Evolutionary conservation across 2,113 vertebrate genomes (phyloP).

Genomic region (Siniperca knerii): DNA sequence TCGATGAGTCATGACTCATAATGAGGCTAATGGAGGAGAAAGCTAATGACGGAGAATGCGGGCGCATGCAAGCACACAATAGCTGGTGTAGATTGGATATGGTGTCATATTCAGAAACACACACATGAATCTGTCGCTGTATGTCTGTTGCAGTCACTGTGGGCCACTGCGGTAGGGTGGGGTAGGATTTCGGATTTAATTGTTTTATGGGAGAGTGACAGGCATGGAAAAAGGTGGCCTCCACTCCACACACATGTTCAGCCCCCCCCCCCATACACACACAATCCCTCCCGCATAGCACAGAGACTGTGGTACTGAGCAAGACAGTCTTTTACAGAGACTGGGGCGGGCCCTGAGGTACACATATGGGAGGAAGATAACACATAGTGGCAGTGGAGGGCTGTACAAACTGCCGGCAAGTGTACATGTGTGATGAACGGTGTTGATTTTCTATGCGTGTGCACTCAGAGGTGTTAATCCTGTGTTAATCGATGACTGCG

Average conservation of each 20-base stretch:
- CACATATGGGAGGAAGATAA: constrained; percentile 90
- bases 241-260: constrained; percentile 18
- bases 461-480: constrained; percentile 70
- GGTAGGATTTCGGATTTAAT: constrained; percentile 78
- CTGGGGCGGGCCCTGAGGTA: constrained; percentile 87
- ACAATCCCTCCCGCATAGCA: constrained; percentile 79
- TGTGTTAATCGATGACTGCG: constrained; percentile 73
- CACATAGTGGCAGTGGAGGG: constrained; percentile 70
- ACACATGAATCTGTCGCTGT: constrained; percentile 9
- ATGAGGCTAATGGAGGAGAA: constrained; percentile 64
- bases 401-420: constrained; percentile 64
- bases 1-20: constrained; percentile 70
- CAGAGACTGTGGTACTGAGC: constrained; percentile 72
- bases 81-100: constrained; percentile 7
- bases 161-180: constrained; percentile 70
- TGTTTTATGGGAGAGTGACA: constrained; percentile 83
- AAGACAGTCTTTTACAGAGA: constrained; percentile 88
- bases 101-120: constrained; percentile 46
- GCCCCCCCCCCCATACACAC: constrained; percentile 2
- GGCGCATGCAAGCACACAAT: background rate
- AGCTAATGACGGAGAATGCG: constrained; percentile 40
- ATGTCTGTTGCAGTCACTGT: constrained; percentile 62
- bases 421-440: constrained; percentile 55
- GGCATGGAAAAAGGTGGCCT: constrained; percentile 60
- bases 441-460: constrained; percentile 39